Conservation (phyloP, 2,113 vertebrate species). For the Ammodytes dubius region DNA sequence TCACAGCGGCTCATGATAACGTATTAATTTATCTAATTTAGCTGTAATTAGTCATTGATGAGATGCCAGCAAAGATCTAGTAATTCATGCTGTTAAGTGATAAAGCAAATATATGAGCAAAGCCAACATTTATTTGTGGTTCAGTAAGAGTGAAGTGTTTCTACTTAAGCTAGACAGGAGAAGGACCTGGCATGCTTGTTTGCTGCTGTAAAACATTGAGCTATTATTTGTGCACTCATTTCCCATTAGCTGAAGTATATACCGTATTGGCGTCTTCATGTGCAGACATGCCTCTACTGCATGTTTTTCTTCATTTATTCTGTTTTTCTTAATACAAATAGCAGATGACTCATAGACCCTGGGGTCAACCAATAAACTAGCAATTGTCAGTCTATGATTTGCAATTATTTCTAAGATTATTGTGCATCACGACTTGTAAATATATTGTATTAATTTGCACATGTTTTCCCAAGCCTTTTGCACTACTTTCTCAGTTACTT, state of each 20-base stretch:
- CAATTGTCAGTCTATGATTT: background rate
- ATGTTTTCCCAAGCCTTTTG: background rate
- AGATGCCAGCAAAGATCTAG: slow-evolving; percentile 22
- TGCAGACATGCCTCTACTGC: background rate
- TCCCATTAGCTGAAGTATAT: background rate
- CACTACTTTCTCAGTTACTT: slow-evolving; percentile 6
- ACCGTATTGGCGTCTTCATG: background rate
- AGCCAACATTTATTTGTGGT: background rate
- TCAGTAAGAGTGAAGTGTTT: background rate
- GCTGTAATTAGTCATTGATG: slow-evolving; percentile 14
- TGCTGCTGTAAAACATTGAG: background rate
- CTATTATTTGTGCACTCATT: background rate
- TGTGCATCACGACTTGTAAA: background rate
- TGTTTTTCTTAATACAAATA: background rate
- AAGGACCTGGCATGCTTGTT: background rate
- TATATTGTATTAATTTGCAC: background rate
- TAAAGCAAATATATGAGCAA: background rate
- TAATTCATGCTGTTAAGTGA: slow-evolving; percentile 20
- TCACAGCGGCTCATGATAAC: slow-evolving; percentile 13
- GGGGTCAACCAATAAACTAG: background rate
- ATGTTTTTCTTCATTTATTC: background rate
- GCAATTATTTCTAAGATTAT: background rate
- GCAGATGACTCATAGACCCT: background rate
- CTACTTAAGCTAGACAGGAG: background rate
- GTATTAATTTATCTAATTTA: slow-evolving; percentile 15